Evolutionary conservation across 2,113 vertebrate genomes (phyloP), one percentile per base, ranked within the genome.

Genomic region (Istiophorus platypterus): DNA sequence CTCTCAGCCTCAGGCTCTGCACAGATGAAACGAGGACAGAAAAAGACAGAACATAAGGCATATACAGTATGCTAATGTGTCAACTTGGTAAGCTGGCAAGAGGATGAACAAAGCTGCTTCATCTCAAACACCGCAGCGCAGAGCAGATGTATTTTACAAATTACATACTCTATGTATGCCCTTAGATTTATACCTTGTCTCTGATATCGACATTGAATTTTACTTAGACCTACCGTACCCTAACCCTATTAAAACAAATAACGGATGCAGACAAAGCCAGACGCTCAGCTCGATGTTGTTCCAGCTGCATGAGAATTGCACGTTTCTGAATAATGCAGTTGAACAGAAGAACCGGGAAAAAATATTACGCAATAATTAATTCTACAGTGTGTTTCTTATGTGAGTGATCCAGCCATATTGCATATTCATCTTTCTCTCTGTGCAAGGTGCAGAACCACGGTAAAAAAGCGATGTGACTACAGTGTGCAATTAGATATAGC

Each of bases 51-150:
- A 89, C 88, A 89, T 85, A 87, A 81, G 82, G 90, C 82, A 76
- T 85, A 6, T 4, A 34, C 31, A 34, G 80, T 89, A 88, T 91
- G 90, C 89, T 88, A 92, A 90, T 92, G 82, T 85, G 26, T 90
- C 82, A 88, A 84, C 76, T 86, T 59, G 9, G 81, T 80, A 89
- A 89, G 73, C 92, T 86, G 91, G 88, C 61, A 70, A 47, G 80
- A 79, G 37, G 69, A 88, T 82, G 85, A 90, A 86, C 81, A 87
- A 87, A 92, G 84, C 85, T 61, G 77, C 78, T 80, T 88, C 72
- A 76, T 82, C 83, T 85, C 52, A 11, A 47, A 71, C 68, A 15
- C 52, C 51, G 71, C 8, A 12, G 67, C 42, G 34, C 54, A 71
- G 73, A 85, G 72, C 78, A 31, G 77, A 78, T 47, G 42, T 61